Evolutionary conservation across 2,888 invertebrate genomes (phyloP).

Genomic region (Athetis lepigone): DNA sequence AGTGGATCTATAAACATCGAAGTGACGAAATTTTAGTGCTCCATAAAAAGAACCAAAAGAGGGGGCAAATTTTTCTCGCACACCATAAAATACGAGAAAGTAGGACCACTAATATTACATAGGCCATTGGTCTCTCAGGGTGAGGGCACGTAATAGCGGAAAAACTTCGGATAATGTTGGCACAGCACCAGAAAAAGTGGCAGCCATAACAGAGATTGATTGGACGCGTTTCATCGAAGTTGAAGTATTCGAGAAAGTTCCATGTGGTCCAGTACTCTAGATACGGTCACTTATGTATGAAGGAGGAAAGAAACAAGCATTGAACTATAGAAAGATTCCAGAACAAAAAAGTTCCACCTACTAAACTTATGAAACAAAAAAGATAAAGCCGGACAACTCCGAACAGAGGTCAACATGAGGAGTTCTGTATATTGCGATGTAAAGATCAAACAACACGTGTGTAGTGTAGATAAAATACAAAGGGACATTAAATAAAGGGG

Average conservation of each 20-base stretch:
- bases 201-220: constrained; percentile 56
- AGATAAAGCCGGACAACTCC: no score
- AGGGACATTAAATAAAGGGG: no score
- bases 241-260: constrained; percentile 34
- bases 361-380: constrained; percentile 4
- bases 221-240: constrained; percentile 40
- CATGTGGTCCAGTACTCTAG: constrained; percentile 25
- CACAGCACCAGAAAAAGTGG: constrained; percentile 56
- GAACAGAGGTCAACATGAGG: no score
- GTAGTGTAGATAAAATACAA: no score
- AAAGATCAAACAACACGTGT: no score
- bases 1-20: constrained; percentile 3
- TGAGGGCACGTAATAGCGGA: constrained; percentile 39
- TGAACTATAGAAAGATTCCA: background rate
- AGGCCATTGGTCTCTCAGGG: constrained; percentile 50
- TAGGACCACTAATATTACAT: constrained; percentile 36
- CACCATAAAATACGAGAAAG: constrained; percentile 40
- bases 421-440: no score
- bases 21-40: constrained; percentile 3
- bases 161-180: constrained; percentile 57
- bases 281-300: constrained; percentile 26
- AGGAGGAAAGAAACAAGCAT: background rate
- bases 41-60: constrained; percentile 25
- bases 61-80: constrained; percentile 19
- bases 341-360: background rate